Evolutionary conservation across 2,113 vertebrate genomes (phyloP).

Genomic region (Crotophaga sulcirostris): DNA sequence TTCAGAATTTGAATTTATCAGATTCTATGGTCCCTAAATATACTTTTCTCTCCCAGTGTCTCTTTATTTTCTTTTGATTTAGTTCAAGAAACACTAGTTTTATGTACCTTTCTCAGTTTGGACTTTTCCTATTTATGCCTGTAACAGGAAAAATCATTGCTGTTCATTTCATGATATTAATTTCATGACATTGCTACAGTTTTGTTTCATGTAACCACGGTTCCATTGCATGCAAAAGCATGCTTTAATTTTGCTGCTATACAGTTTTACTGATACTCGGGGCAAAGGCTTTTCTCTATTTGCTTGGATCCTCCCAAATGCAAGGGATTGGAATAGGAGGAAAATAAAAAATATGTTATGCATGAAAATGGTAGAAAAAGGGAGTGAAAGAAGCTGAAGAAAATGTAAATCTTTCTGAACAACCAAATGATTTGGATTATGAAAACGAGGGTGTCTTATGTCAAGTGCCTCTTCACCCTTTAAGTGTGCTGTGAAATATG

Average conservation of each 20-base stretch:
- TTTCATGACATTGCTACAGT: neutral
- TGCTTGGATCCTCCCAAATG: neutral
- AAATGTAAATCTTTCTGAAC: constrained; percentile 26
- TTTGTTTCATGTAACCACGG: neutral
- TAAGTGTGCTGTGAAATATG: constrained; percentile 62
- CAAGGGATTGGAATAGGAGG: neutral
- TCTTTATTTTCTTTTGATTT: neutral
- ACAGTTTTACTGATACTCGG: neutral
- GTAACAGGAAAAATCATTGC: neutral
- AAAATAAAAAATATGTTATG: neutral
- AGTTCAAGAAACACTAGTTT: neutral
- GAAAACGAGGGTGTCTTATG: constrained; percentile 42
- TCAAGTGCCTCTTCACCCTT: constrained; percentile 71
- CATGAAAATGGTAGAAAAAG: neutral
- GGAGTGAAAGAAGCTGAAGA: neutral
- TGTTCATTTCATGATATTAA: neutral
- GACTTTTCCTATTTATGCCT: neutral
- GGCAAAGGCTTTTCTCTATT: neutral
- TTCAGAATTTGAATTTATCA: neutral
- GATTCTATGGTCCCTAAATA: neutral
- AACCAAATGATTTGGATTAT: constrained; percentile 40
- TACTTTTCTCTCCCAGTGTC: neutral
- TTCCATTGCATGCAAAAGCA: neutral
- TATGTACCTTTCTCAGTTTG: neutral
- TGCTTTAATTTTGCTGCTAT: neutral